Percentiles rank a stretch among this genome's conserved stretches.
These are phyloP conservation scores for Mesodorylaimus sp. DNA, from an alignment of 2,888 invertebrate species.

Conservation along the genomic window DNA sequence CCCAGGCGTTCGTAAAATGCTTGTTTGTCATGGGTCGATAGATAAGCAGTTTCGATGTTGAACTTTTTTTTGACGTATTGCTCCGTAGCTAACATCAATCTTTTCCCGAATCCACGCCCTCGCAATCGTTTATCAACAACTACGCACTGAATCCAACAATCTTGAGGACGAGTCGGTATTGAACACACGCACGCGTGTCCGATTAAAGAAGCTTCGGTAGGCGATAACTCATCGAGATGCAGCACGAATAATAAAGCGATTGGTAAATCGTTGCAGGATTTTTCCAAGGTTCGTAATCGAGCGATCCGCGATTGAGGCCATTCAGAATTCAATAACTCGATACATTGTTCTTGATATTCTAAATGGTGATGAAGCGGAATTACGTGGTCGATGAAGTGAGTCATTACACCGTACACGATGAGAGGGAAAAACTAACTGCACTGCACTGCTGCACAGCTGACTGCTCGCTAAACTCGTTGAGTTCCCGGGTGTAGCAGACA, in stretches of 20 bases:
- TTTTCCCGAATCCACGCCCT: conserved; percentile 31
- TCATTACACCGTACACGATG: no score
- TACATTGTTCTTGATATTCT: not conserved
- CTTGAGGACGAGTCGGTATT: not conserved
- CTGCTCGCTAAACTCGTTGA: no score
- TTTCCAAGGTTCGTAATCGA: not conserved
- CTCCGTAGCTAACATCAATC: conserved; percentile 31
- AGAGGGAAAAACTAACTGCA: no score
- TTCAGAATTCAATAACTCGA: conserved; percentile 1
- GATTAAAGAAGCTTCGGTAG: no score
- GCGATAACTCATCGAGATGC: no score
- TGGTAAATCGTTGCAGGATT: not conserved
- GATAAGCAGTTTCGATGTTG: conserved; percentile 25
- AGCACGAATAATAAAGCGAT: conserved; percentile 1
- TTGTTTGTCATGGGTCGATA: conserved; percentile 34
- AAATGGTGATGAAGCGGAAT: not conserved
- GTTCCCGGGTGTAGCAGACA: no score
- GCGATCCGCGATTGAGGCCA: conserved; percentile 2
- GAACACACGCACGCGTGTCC: no score
- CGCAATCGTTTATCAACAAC: conserved; percentile 21
- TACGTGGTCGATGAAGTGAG: no score
- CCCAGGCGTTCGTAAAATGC: conserved; percentile 32
- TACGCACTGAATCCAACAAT: conserved; percentile 16
- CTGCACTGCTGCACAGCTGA: no score
- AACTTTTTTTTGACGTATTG: conserved; percentile 22